A percentile compares a stretch with the other conserved stretches of the same genome.
These are phyloP conservation scores for Ceriagrion tenellum DNA, from an alignment of 2,888 invertebrate genomes.

Conservation along the genomic window DNA sequence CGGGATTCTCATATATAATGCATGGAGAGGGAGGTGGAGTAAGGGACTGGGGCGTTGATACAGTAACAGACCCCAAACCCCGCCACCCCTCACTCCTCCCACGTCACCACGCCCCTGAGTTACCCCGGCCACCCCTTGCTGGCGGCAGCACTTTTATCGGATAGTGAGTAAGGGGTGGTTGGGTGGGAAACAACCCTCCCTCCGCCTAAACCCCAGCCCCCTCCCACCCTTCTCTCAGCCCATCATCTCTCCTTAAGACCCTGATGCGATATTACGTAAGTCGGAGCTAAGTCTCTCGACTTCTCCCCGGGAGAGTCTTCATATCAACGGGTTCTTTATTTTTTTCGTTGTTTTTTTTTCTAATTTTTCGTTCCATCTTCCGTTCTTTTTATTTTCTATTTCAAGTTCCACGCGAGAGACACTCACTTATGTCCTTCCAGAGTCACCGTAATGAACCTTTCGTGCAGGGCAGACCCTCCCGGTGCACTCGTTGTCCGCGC, in stretches of 20 bases:
- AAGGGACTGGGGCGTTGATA: not conserved
- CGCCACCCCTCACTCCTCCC: not conserved
- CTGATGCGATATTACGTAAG: conserved; percentile 4
- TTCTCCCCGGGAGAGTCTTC: not conserved
- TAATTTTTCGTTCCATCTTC: not conserved
- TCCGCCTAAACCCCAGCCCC: not conserved
- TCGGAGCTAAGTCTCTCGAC: not conserved
- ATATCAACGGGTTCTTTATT: not conserved
- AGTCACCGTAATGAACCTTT: not conserved
- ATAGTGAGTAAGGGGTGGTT: not conserved
- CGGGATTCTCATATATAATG: conserved; percentile 27
- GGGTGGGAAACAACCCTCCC: not conserved
- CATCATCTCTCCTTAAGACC: not conserved
- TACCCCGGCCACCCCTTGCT: not conserved
- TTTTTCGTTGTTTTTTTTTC: not conserved
- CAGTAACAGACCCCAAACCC: not conserved
- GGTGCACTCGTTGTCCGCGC: not conserved
- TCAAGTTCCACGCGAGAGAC: not conserved
- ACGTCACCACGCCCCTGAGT: not conserved
- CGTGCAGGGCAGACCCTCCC: not conserved
- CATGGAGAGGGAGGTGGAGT: not conserved
- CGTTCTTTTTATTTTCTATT: not conserved
- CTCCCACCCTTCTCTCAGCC: too few species aligned
- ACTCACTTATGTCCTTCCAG: not conserved
- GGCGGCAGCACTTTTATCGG: conserved; percentile 15